Evolutionary conservation across 2,797 vertebrate species (phyloP).

Genomic region (Pipistrellus pygmaeus): DNA sequence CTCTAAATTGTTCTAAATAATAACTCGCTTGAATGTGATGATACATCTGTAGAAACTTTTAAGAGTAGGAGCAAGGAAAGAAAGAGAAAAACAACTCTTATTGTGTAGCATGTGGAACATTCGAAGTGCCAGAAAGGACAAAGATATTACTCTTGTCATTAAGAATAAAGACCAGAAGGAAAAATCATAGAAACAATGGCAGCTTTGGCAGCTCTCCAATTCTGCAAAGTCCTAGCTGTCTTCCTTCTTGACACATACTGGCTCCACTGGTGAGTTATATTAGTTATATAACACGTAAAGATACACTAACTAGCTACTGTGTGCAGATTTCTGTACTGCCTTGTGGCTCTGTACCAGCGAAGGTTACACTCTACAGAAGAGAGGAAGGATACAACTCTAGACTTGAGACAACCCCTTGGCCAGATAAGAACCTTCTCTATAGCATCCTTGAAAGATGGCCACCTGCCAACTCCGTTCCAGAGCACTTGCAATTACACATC

Average conservation of each 20-base stretch:
- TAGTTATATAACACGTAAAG: background rate
- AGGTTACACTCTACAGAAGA: background rate
- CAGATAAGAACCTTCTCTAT: background rate
- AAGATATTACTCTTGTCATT: background rate
- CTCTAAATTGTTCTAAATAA: background rate
- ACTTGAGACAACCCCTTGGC: background rate
- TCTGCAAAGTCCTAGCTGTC: background rate
- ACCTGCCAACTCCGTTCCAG: background rate
- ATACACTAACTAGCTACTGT: background rate
- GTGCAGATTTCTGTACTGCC: background rate
- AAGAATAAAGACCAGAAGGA: background rate
- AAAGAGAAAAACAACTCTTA: conserved; percentile 11
- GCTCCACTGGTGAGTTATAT: background rate
- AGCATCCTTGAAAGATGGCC: background rate
- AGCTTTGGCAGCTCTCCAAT: background rate
- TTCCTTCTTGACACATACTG: background rate
- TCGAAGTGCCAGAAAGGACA: background rate
- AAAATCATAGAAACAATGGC: background rate
- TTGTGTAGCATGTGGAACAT: background rate
- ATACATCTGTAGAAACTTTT: background rate
- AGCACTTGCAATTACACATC: background rate
- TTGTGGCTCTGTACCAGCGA: background rate
- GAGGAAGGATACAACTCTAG: background rate
- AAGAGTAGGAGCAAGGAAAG: background rate
- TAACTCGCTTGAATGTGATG: background rate